Evolutionary conservation across 23 tunicate genomes (phyloP), one percentile per base, ranked within the genome.

Genomic region (Trididemnum clinides): DNA sequence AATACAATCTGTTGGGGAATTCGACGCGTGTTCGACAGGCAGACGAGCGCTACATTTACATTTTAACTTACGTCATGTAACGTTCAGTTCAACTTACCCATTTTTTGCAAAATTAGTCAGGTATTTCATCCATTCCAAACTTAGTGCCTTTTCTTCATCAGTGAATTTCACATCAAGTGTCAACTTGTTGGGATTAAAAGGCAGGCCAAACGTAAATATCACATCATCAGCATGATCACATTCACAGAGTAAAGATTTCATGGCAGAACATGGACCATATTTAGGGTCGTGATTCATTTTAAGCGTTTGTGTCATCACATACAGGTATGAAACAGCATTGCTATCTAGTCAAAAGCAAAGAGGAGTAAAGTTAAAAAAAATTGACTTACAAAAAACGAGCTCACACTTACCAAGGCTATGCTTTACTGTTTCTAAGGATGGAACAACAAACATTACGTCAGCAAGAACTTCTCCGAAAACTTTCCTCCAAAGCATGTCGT

Each of bases 221-320:
- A 77, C 2, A 57, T 85, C 89, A 33, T 85, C 89, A 18, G 84
- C 89, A 33, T 85, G 89, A 30, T 83, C 87, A 31, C 87, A 83
- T 71, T 83, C 87, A 44, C 87, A 83, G 44, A 70, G 44, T 12
- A 4, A 64, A 28, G 36, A 22, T 33, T 83, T 83, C 31, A 19
- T 31, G 3, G 38, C 81, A 15, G 2, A 25, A 25, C 28, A 65
- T 2, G 66, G 64, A 4, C 65, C 83, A 33, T 71, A 71, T 21
- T 27, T 26, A 4, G 64, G 80, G 49, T 83, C 80, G 70, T 83
- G 87, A 49, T 70, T 49, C 27, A 44, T 36, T 39, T 71, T 44
- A 21, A 32, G 66, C 51, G 50, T 66, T 71, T 83, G 87, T 1
- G 79, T 65, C 87, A 83, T 83, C 49, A 29, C 28, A 31, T 83